Evolutionary conservation across 2,797 vertebrate species (phyloP), one percentile per base, ranked within the genome.

Genomic region (Mionectes olivaceus): DNA sequence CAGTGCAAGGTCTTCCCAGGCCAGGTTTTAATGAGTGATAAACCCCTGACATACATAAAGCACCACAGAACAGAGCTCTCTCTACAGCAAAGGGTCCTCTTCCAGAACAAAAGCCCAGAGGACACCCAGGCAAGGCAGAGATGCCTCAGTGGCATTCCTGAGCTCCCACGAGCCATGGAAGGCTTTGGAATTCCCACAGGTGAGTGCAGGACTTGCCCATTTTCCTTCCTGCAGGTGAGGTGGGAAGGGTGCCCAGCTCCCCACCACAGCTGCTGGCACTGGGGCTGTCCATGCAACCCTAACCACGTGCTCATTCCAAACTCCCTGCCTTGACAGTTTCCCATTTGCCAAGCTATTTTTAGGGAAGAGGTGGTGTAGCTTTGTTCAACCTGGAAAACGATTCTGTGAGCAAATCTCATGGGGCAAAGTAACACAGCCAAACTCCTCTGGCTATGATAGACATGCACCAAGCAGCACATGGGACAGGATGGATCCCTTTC

Each of bases 251-350:
- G 27, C 59, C 64, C 19, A 13, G 6, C 28, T 35, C 13, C 43
- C 30, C 39, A 16, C 0, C 0, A 16, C 1, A 1, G 11, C 19
- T 43, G 35, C 67, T 24, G 37, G 37, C 7, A 16, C 0, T 19
- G 15, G 28, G 61, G 25, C 37, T 63, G 33, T 22, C 49, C 25
- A 3, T 1, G 11, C 33, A 27, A 10, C 39, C 23, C 25, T 17
- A 25, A 12, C 5, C 2, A 16, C 4, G 9, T 1, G 17, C 32
- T 55, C 43, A 12, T 37, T 24, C 16, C 24, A 13, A 21, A n/a
- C 5, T 16, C 35, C 57, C 18, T 17, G n/a, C 44, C 60, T 25
- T 12, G 46, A 33, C 43, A 50, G 13, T 37, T 41, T 52, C 49
- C 21, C 39, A 3, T 32, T 41, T 61, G n/a, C 50, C 46, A 2